phyloP scores from a whole-genome alignment of 2,797 vertebrate species.

The Chaunax sp. region DNA sequence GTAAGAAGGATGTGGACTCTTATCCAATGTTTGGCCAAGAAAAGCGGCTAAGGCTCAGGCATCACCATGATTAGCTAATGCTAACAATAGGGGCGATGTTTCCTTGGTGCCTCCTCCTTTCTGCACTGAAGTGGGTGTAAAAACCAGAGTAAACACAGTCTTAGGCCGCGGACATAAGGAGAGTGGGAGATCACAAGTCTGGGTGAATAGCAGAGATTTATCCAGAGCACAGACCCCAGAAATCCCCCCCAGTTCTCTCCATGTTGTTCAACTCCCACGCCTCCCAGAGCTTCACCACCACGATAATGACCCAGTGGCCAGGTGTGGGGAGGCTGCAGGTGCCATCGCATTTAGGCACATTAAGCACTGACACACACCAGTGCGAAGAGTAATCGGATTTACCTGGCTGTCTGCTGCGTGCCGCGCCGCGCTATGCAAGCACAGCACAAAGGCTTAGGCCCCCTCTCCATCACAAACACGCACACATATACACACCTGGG shows the following conservation, averaged over 20 bases:
- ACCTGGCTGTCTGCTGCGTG: slow-evolving; percentile 70
- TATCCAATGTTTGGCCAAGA: slow-evolving; percentile 84
- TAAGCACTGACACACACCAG: slow-evolving; percentile 78
- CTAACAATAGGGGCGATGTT: slow-evolving; percentile 79
- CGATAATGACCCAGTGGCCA: slow-evolving; percentile 69
- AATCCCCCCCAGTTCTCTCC: slow-evolving; percentile 57
- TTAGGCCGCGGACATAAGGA: slow-evolving; percentile 58
- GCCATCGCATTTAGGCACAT: slow-evolving; percentile 76
- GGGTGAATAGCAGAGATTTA: slow-evolving; percentile 77
- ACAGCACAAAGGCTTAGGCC: slow-evolving; percentile 75
- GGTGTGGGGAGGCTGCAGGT: slow-evolving; percentile 80
- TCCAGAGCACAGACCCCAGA: slow-evolving; percentile 50
- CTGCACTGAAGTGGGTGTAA: slow-evolving; percentile 77
- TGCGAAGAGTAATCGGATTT: slow-evolving; percentile 82
- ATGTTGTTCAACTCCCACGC: slow-evolving; percentile 67
- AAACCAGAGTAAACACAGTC: slow-evolving; percentile 76
- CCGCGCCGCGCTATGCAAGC: slow-evolving; percentile 70
- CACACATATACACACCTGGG: slow-evolving; percentile 77
- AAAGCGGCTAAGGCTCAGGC: slow-evolving; percentile 83
- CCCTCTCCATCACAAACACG: slow-evolving; percentile 81
- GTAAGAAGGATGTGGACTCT: slow-evolving; percentile 85
- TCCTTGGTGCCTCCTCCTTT: slow-evolving; percentile 72
- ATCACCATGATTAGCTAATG: slow-evolving; percentile 79
- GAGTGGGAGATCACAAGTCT: slow-evolving; percentile 69
- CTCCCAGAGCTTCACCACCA: slow-evolving; percentile 57